Conservation (phyloP, 2,888 invertebrate genomes). For the Microplitis deprimator region DNA sequence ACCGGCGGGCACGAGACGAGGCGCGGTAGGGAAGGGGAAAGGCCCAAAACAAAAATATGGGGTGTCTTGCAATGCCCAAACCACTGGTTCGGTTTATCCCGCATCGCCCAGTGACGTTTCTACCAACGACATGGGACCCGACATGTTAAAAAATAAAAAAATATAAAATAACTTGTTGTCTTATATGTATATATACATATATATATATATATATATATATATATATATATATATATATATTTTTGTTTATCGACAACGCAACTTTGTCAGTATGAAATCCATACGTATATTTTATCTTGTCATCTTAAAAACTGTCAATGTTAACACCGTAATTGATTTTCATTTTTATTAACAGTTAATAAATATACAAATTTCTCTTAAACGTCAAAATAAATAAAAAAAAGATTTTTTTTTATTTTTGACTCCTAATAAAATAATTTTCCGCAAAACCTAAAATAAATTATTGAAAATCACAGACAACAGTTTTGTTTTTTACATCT, state of each 20-base stretch:
- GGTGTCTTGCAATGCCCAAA: slow-evolving; percentile 12
- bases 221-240: neutral
- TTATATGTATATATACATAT: neutral
- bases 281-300: neutral
- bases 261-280: neutral
- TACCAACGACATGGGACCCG: slow-evolving; percentile 4
- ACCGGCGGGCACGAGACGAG: neutral
- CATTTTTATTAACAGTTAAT: neutral
- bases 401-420: too few species aligned
- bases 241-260: neutral
- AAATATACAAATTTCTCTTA: neutral
- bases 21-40: neutral
- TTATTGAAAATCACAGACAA: neutral
- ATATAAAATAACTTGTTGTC: neutral
- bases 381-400: too few species aligned
- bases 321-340: neutral
- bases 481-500: neutral
- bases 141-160: neutral
- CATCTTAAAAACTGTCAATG: neutral
- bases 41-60: slow-evolving; percentile 22
- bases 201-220: neutral
- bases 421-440: neutral
- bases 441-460: neutral
- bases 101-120: slow-evolving; percentile 15
- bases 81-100: slow-evolving; percentile 10